Base-by-base conservation (phyloP, 2,113 vertebrate species). In the Eudyptes chrysolophus region DNA sequence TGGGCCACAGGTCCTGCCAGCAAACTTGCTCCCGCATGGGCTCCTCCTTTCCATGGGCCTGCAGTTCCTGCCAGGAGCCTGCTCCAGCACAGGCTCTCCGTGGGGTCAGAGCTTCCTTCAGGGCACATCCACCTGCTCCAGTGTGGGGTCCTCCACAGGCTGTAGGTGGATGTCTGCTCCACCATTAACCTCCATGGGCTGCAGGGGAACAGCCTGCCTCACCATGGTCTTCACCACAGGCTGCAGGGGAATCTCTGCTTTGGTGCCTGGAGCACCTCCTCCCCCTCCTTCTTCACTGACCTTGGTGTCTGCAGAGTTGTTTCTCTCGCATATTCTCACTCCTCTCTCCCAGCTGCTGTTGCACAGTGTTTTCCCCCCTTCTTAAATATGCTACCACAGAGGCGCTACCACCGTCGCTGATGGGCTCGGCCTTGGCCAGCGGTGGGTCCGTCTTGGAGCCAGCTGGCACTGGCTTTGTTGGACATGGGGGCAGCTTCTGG, bases 141-240 rank as follows among this genome's bases (percentile, higher is more conserved):
- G 24, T 3, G 9, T 32, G 36, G 25, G 42, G 16, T 29, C 24
- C 10, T 44, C n/a, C 27, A 1, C 0, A 6, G 57, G 19, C 70
- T 64, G 36, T 32, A 29, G 25, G 30, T 16, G 48, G 8, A 6
- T 8, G 10, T 76, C 44, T 72, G 66, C 30, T 54, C 36, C n/a
- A 8, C 25, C 1, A 0, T 20, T 17, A 1, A 15, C 34, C 11
- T 17, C 19, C 15, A 4, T 15, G 26, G 70, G 16, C 38, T 54
- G 49, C 52, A n/a, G 7, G 7, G 49, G 3, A 7, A 69, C 40
- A 40, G 34, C 40, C 40, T 42, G n/a, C 24, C 4, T 42, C n/a
- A 6, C 51, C 9, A 2, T 16, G 42, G 68, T 36, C 51, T 72
- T 26, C n/a, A 25, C 14, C 20, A 19, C 0, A 0, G 42, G 21